Percentiles rank a stretch among this genome's conserved stretches.
These are phyloP conservation scores for Linnaemya vulpina DNA, from an alignment of 2,888 invertebrate species.

Conservation along the genomic window DNA sequence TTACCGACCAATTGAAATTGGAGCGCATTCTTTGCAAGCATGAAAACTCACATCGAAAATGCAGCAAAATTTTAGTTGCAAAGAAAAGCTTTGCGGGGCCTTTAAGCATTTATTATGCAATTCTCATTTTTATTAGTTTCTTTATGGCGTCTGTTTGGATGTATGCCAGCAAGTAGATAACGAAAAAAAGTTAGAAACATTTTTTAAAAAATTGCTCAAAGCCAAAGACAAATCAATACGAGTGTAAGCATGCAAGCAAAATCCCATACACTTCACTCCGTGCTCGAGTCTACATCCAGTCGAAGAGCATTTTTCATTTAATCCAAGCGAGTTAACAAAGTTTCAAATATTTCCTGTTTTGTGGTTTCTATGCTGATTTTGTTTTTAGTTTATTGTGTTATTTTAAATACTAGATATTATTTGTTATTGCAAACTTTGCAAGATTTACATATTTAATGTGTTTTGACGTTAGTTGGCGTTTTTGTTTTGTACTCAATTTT, in stretches of 20 bases:
- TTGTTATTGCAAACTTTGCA: constrained; percentile 44
- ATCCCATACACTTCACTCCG: constrained; percentile 3
- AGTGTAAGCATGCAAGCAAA: constrained; percentile 24
- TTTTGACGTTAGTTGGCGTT: constrained; percentile 59
- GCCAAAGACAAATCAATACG: constrained; percentile 43
- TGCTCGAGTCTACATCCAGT: background rate
- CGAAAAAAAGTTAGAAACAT: constrained; percentile 10
- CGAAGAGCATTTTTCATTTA: constrained; percentile 8
- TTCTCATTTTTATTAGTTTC: constrained; percentile 41
- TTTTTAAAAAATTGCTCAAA: constrained; percentile 15
- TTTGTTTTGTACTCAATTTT: constrained; percentile 3
- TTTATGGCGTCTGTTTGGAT: constrained; percentile 4
- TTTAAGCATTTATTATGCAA: constrained; percentile 66
- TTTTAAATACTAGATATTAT: constrained; percentile 55
- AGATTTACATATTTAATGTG: constrained; percentile 62
- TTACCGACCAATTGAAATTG: constrained; percentile 58
- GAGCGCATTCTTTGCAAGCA: constrained; percentile 64
- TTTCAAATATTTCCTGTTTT: constrained; percentile 66
- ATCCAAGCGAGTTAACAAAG: constrained; percentile 38
- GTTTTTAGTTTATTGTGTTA: constrained; percentile 50
- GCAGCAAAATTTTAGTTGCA: constrained; percentile 44
- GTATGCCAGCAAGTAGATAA: background rate
- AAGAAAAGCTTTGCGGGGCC: constrained; percentile 60
- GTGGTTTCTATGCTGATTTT: constrained; percentile 45
- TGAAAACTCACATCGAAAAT: constrained; percentile 17